Percentiles rank a stretch among this genome's conserved stretches.
These are phyloP conservation scores for Seira sanloemensis DNA, from an alignment of 2,888 invertebrate species.

Conservation along the genomic window DNA sequence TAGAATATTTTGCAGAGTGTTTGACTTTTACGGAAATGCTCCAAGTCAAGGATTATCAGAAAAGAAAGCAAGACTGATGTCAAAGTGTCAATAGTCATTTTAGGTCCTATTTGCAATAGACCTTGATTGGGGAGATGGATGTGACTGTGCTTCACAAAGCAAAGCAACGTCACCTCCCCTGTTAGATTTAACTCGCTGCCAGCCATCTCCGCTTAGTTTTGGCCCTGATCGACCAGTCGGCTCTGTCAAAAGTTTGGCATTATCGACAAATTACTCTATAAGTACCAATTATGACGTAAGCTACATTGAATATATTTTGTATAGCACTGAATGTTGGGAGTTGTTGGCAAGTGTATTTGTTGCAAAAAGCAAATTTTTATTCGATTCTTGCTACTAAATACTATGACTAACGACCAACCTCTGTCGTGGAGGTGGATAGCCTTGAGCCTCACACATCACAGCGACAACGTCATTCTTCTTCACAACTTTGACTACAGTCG, in stretches of 20 bases:
- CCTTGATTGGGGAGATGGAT: conserved; percentile 80
- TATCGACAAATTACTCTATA: not conserved
- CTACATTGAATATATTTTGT: not conserved
- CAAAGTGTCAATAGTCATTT: conserved; percentile 43
- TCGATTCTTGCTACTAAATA: not conserved
- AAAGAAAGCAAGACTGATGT: conserved; percentile 49
- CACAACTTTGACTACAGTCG: conserved; percentile 71
- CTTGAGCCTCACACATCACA: conserved; percentile 67
- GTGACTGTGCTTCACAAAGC: conserved; percentile 79
- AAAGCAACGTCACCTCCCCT: conserved; percentile 73
- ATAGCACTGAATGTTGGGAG: conserved; percentile 53
- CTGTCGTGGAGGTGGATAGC: conserved; percentile 55
- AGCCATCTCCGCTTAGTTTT: conserved; percentile 77
- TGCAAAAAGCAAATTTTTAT: conserved; percentile 4
- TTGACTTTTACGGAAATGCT: conserved; percentile 24
- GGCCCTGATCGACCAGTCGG: conserved; percentile 77
- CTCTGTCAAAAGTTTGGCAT: conserved; percentile 74
- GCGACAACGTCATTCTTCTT: conserved; percentile 51
- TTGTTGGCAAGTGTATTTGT: not conserved
- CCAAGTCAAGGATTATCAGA: not conserved
- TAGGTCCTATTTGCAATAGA: conserved; percentile 73
- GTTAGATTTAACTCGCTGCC: conserved; percentile 74
- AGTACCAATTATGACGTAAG: not conserved
- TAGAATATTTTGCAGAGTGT: conserved; percentile 38
- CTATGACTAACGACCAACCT: conserved; percentile 35